These are phyloP conservation scores for Crenichthys baileyi DNA, from an alignment of 2,797 vertebrate genomes.

Conservation along the genomic window DNA sequence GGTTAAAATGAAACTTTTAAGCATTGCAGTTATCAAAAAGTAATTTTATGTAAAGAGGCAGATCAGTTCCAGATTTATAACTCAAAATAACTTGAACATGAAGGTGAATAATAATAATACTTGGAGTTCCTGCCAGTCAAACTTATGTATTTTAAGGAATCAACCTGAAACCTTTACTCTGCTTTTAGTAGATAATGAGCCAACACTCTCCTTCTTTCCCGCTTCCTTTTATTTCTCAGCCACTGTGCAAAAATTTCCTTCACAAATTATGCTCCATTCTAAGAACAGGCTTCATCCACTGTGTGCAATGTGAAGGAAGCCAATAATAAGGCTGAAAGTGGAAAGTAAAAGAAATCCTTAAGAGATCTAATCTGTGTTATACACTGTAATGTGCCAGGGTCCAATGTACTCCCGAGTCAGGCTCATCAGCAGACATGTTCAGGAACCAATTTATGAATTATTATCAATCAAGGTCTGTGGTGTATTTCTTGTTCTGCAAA, in stretches of 20 bases:
- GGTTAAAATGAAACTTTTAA: background rate
- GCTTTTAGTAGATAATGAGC: constrained; percentile 23
- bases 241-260: constrained; percentile 59
- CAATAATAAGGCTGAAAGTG: constrained; percentile 63
- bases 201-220: constrained; percentile 1
- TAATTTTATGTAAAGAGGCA: background rate
- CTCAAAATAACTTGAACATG: background rate
- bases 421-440: constrained; percentile 60
- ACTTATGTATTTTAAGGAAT: constrained; percentile 6
- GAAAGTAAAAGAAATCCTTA: constrained; percentile 61
- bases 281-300: constrained; percentile 46
- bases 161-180: constrained; percentile 3
- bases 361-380: constrained; percentile 63
- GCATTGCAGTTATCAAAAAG: background rate
- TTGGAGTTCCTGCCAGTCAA: background rate
- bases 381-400: constrained; percentile 46
- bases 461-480: constrained; percentile 33
- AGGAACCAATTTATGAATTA: constrained; percentile 49
- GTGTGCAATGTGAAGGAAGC: constrained; percentile 53
- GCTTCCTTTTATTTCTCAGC: constrained; percentile 53
- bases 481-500: constrained; percentile 32
- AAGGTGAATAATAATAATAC: background rate
- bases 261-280: constrained; percentile 51
- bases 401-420: constrained; percentile 33
- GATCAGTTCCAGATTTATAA: background rate